Evolutionary conservation across 1,140 invertebrate species (phyloP), one percentile per base, ranked within the genome.

Genomic region (Carcinoscorpius rotundicauda): DNA sequence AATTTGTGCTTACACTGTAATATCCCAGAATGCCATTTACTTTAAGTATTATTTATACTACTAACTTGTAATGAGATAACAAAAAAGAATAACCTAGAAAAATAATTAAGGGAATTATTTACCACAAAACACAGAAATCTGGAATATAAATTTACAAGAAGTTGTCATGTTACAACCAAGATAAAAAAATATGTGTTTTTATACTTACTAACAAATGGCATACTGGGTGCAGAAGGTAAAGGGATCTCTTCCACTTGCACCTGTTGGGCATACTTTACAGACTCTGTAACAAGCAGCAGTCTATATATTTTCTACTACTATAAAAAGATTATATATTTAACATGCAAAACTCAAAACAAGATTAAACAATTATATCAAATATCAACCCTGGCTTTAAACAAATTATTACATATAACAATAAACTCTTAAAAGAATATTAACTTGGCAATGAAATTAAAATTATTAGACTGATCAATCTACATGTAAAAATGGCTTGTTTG

Each of bases 231-330:
- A 58, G 86, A 82, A 51, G 93, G 93, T 65, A 98, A 78, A 6
- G 93, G 93, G 79, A 98, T 98, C 76, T 98, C 93, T 79, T 97
- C 93, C n/a, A 98, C 83, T 78, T 90, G 87, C 3, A 97, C 93
- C 75, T 91, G 88, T 75, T 98, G 93, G 6, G 95, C 93, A 81
- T 91, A 89, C 62, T 80, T 80, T 0, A 98, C 94, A 68, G 93
- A 92, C 77, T 98, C 93, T 80, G 69, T 29, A 29, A 29, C 29
- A 29, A 29, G 29, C 29, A 29, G 29, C 29, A 29, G 29, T 29
- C 2, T 29, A 29, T 29, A 29, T 29, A 29, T 29, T 29, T 29
- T 29, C 29, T 29, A 29, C 29, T 29, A 29, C 29, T 29, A 29
- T 29, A 29, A 29, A 29, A 29, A 29, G 0, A 29, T 29, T 29